Evolutionary conservation across 2,113 vertebrate genomes (phyloP).

Genomic region (Cathartes aura): DNA sequence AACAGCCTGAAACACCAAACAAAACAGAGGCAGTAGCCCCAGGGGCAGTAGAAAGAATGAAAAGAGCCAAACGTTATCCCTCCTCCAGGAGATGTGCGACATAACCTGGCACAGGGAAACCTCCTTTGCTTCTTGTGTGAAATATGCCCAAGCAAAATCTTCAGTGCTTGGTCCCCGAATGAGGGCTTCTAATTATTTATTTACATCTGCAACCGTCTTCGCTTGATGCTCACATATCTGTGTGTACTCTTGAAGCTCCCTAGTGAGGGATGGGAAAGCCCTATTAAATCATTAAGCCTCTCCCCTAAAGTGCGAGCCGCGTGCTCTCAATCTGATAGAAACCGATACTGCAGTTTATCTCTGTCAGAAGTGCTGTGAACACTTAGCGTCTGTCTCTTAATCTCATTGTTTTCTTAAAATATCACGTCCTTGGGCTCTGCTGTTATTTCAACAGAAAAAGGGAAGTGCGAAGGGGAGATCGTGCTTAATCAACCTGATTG

Average conservation of each 20-base stretch:
- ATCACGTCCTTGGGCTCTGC: neutral
- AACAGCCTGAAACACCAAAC: neutral
- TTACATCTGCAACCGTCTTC: neutral
- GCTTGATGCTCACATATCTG: neutral
- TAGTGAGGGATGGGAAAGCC: neutral
- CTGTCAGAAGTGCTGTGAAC: neutral
- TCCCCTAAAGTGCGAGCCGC: neutral
- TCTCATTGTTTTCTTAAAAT: neutral
- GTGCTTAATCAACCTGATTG: fast-evolving
- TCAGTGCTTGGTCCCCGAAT: neutral
- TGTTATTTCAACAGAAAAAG: neutral
- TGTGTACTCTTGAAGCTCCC: neutral
- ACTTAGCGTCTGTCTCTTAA: neutral
- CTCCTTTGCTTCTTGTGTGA: neutral
- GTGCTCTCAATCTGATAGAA: conserved; percentile 4
- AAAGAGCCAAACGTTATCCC: neutral
- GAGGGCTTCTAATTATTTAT: neutral
- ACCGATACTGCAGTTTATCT: neutral
- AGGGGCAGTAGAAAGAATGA: neutral
- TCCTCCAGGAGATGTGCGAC: neutral
- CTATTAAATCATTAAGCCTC: neutral
- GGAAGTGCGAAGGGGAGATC: fast-evolving
- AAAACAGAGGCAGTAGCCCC: neutral
- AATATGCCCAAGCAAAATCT: neutral
- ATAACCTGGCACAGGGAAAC: neutral